Evolutionary conservation across 2,797 vertebrate species (phyloP).

Genomic region (Craterocephalus amniculus): DNA sequence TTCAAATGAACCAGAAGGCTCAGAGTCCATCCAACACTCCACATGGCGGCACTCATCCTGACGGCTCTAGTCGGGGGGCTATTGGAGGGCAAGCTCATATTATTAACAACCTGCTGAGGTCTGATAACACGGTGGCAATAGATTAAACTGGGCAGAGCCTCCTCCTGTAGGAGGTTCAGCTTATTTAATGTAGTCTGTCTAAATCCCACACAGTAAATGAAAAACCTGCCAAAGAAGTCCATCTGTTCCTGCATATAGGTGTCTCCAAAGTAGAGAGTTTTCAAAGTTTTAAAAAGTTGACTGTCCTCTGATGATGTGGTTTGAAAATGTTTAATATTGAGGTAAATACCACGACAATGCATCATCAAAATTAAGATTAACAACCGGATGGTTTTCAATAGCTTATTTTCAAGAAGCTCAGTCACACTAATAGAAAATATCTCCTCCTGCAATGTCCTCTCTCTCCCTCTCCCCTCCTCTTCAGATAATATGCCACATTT

Average conservation of each 20-base stretch:
- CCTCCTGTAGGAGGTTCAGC: constrained; percentile 53
- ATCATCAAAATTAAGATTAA: background rate
- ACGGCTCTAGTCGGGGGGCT: constrained; percentile 4
- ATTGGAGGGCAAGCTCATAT: constrained; percentile 14
- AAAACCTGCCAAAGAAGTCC: constrained; percentile 50
- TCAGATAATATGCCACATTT: background rate
- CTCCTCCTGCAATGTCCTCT: too few relatives aligned
- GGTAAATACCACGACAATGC: background rate
- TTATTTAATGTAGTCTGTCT: constrained; percentile 70
- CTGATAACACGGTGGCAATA: constrained; percentile 66
- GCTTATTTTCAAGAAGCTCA: too few relatives aligned
- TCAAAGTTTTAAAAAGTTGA: constrained; percentile 35
- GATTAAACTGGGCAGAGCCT: constrained; percentile 64
- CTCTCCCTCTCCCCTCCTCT: too few relatives aligned
- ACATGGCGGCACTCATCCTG: constrained; percentile 8
- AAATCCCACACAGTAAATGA: constrained; percentile 65
- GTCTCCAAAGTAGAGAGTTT: background rate
- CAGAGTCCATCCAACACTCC: constrained; percentile 35
- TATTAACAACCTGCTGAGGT: constrained; percentile 72
- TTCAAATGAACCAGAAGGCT: background rate
- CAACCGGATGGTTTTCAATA: background rate
- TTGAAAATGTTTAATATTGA: constrained; percentile 4
- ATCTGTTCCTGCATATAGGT: constrained; percentile 46
- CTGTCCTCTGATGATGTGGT: constrained; percentile 11
- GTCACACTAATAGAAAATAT: too few relatives aligned